Percentiles rank a stretch among this genome's conserved stretches.
Conservation (phyloP, 2,113 vertebrate genomes). For the Sphyrna mokarran region DNA sequence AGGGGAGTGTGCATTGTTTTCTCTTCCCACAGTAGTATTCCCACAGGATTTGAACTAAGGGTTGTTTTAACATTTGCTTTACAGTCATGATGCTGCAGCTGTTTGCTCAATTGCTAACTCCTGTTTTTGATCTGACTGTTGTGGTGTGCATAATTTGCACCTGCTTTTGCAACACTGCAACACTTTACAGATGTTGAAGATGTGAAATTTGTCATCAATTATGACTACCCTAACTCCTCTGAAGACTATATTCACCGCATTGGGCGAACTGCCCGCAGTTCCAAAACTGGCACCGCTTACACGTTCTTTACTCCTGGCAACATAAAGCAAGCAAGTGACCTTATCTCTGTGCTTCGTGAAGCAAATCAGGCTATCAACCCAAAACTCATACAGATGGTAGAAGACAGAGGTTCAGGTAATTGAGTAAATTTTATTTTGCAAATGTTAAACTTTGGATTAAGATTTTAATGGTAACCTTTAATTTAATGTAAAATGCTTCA, state of each 20-base stretch:
- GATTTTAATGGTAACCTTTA: background rate
- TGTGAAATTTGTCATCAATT: conserved; percentile 99
- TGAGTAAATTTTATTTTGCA: background rate
- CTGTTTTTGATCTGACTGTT: conserved; percentile 95
- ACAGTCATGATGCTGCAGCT: conserved; percentile 67
- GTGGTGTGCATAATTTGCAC: conserved; percentile 97
- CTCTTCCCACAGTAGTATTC: conserved; percentile 80
- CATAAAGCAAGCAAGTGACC: conserved; percentile 95
- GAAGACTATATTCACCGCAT: conserved; percentile 99
- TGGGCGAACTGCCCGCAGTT: conserved; percentile 98
- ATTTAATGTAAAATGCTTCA: background rate
- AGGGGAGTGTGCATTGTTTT: conserved; percentile 77
- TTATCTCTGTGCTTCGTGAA: conserved; percentile 97
- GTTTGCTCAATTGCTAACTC: conserved; percentile 76
- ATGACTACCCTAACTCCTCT: conserved; percentile 99
- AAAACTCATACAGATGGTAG: conserved; percentile 92
- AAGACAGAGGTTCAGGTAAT: conserved; percentile 94
- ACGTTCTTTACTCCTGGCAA: conserved; percentile 99
- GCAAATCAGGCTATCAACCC: conserved; percentile 99
- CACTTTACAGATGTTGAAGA: conserved; percentile 99
- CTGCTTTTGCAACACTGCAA: conserved; percentile 97
- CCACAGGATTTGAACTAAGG: conserved; percentile 57
- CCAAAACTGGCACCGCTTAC: conserved; percentile 99
- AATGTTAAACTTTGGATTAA: background rate
- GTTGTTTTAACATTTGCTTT: conserved; percentile 76